Base-by-base conservation (phyloP, 2,797 vertebrate genomes). In the Amblyopsis hoosieri region DNA sequence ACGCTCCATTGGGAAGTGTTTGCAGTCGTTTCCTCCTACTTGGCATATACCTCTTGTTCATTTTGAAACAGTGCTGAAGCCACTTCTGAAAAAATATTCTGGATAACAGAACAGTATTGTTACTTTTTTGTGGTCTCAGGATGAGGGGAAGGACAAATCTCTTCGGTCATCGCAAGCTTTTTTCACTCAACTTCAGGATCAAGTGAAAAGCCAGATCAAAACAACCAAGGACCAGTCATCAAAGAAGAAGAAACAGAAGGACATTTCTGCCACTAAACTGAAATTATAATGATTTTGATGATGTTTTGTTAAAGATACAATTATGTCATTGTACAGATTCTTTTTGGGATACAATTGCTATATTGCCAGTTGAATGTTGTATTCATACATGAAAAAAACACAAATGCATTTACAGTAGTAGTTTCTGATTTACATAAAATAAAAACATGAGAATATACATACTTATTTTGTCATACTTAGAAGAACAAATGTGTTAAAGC, bases 171-270 rank as follows among this genome's bases (percentile, higher is more conserved):
- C 97, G 61, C 94, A 94, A 58, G 94, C 96, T 0, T 99, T 99
- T 92, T 99, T 99, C 86, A 95, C 96, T 55, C 93, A 97, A 75
- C 89, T 99, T 57, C 96, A 99, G 90, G 96, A 99, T 83, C 97
- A 98, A 90, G 96, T 98, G 4, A 96, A 92, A 91, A 94, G 93
- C 85, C 94, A 99, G 87, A 92, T 99, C 78, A 95, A 89, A 84
- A 91, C 93, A 37, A 87, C 86, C n/a, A 96, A 92, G 69, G 87
- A 90, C 64, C 78, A 78, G 62, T 82, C 90, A 14, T 90, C 92
- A 82, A 96, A 94, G 83, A 92, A 93, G 68, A 95, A 96, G 87
- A 92, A 93, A 68, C 84, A 78, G 45, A 93, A 91, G 70, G 78
- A 91, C n/a, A 23, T 97, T 52, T 97, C 96, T 79, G 94, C 79